phyloP scores from a whole-genome alignment of 1,140 invertebrate species.

The Physella acuta region DNA sequence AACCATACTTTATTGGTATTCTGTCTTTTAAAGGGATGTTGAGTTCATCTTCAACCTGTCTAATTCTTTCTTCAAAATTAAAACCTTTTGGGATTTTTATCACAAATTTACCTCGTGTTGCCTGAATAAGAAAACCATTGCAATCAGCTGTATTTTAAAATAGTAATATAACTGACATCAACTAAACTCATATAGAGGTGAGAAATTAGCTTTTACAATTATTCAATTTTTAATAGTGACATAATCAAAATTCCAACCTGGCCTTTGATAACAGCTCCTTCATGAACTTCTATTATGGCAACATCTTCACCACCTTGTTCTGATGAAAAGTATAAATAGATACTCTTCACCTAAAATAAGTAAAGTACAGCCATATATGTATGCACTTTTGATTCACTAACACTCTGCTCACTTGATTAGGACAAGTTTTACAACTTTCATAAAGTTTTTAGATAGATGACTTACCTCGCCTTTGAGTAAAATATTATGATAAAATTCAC shows the following conservation, averaged over 20 bases:
- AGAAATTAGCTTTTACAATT: too few species aligned
- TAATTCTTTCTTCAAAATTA: constrained; percentile 67
- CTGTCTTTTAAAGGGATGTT: constrained; percentile 72
- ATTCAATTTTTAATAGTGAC: not conserved
- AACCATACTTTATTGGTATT: constrained; percentile 76
- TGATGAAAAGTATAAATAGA: constrained; percentile 39
- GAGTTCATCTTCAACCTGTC: constrained; percentile 72
- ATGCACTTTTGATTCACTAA: too few species aligned
- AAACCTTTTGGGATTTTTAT: constrained; percentile 37
- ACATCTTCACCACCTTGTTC: constrained; percentile 63
- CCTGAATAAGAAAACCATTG: not conserved
- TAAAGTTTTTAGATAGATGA: not conserved
- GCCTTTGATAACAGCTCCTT: constrained; percentile 86
- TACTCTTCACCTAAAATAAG: constrained; percentile 73
- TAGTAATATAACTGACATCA: not conserved
- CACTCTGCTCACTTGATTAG: not conserved
- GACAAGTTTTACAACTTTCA: not conserved
- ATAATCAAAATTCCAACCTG: too few species aligned
- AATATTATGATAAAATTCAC: constrained; percentile 93
- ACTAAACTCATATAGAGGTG: too few species aligned
- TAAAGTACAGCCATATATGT: not conserved
- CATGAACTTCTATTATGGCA: constrained; percentile 79
- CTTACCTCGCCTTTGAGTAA: constrained; percentile 80
- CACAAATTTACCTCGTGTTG: constrained; percentile 18
- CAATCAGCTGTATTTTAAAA: not conserved